Evolutionary conservation across 2,113 vertebrate genomes (phyloP).

Genomic region (Coturnix japonica): DNA sequence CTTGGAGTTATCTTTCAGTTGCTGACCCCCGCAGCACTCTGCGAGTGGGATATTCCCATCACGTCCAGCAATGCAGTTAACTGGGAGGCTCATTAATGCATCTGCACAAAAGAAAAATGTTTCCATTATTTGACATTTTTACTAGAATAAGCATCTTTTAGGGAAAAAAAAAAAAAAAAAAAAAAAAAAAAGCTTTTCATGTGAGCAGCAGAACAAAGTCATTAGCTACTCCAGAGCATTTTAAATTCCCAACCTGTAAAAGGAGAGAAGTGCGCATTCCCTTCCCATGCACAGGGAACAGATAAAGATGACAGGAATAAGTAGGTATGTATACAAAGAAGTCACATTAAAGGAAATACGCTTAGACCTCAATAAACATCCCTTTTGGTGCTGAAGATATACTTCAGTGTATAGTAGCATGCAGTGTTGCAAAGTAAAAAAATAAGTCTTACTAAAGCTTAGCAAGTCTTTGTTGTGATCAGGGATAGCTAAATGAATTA

Average conservation of each 20-base stretch:
- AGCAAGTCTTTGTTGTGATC: background rate
- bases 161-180: background rate
- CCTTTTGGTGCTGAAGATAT: background rate
- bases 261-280: background rate
- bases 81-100: background rate
- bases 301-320: conserved; percentile 10
- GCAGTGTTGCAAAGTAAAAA: background rate
- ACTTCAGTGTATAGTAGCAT: background rate
- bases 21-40: background rate
- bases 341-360: background rate
- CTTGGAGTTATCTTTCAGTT: background rate
- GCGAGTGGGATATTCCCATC: background rate
- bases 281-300: background rate
- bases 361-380: background rate
- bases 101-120: background rate
- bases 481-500: conserved; percentile 2
- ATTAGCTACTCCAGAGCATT: conserved; percentile 11
- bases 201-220: background rate
- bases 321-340: background rate
- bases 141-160: background rate
- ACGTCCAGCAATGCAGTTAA: background rate
- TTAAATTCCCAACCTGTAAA: conserved; percentile 20
- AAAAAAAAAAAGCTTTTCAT: background rate
- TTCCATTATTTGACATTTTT: background rate
- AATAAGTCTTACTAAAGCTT: background rate